Conservation (phyloP, 2,113 vertebrate species). For the Eulemur rufifrons region DNA sequence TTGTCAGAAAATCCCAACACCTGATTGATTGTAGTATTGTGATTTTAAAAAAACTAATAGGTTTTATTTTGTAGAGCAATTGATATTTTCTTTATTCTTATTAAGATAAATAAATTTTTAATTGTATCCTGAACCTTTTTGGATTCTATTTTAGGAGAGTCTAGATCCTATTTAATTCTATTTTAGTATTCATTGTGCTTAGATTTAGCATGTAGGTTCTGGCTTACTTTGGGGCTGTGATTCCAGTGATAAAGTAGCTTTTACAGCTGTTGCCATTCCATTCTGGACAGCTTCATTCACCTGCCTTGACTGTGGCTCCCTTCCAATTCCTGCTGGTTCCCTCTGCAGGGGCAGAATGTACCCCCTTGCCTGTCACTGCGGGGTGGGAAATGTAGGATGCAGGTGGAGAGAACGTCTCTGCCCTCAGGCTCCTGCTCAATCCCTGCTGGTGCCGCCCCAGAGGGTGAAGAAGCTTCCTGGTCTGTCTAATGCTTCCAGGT, state of each 20-base stretch:
- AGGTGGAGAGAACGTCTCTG: not conserved
- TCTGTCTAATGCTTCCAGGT: not conserved
- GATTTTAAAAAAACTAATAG: not conserved
- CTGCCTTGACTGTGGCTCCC: too few species aligned
- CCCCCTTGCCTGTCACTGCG: not conserved
- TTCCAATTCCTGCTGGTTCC: not conserved
- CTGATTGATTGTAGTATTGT: not conserved
- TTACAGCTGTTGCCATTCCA: not conserved
- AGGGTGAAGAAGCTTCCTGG: not conserved
- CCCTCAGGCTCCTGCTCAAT: not conserved
- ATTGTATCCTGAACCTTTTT: not conserved
- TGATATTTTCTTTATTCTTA: not conserved
- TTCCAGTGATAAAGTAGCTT: not conserved
- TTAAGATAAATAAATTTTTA: not conserved
- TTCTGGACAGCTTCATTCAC: not conserved
- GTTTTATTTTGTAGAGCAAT: not conserved
- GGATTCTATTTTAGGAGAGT: not conserved
- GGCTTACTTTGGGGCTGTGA: not conserved
- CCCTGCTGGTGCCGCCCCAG: not conserved
- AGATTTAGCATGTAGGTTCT: not conserved
- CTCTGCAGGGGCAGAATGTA: not conserved
- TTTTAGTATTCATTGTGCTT: not conserved
- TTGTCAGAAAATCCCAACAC: not conserved
- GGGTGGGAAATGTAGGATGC: not conserved
- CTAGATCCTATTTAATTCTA: not conserved